phyloP scores from a whole-genome alignment of 2,113 vertebrate genomes.

The Nycticorax nycticorax region DNA sequence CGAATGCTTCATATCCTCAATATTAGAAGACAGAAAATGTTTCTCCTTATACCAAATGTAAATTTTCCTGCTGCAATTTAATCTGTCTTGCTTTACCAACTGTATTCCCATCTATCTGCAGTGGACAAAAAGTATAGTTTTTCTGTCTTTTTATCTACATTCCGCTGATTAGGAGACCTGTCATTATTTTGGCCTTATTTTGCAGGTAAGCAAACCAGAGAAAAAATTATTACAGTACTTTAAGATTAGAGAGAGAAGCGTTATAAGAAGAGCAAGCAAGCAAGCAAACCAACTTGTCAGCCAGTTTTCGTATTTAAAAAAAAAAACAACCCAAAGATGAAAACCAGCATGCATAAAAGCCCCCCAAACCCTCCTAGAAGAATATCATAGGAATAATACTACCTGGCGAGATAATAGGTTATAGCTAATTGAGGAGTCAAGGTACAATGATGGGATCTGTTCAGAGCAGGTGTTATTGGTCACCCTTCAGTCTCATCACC shows the following conservation, averaged over 20 bases:
- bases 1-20: background rate
- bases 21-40: background rate
- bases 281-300: background rate
- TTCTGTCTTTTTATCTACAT: background rate
- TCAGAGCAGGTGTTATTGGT: background rate
- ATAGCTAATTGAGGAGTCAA: background rate
- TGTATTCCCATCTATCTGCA: background rate
- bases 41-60: background rate
- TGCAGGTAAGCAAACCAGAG: background rate
- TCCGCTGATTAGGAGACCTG: background rate
- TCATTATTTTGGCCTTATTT: background rate
- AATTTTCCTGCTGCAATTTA: background rate
- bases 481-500: background rate
- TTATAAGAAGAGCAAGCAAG: background rate
- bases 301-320: background rate
- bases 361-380: background rate
- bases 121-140: background rate
- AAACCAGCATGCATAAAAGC: rapidly evolving
- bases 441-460: background rate
- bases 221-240: background rate
- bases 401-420: background rate
- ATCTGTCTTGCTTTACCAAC: background rate
- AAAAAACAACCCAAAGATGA: background rate
- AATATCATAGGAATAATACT: background rate
- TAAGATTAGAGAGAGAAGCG: background rate